Conservation (phyloP, 2,113 vertebrate species). For the Poecile atricapillus region DNA sequence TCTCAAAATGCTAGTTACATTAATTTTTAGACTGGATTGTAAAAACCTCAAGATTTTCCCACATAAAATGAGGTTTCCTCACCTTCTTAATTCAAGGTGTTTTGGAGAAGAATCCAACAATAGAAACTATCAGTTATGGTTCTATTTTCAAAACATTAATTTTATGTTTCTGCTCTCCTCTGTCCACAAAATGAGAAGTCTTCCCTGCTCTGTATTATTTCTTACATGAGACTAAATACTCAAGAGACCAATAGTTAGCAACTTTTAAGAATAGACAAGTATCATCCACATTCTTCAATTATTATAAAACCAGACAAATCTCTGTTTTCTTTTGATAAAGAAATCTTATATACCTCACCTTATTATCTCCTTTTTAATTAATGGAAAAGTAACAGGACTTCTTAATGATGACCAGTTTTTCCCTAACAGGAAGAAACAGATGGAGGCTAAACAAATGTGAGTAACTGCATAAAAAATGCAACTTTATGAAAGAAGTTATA, state of each 20-base stretch:
- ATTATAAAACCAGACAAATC: background rate
- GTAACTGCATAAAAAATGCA: background rate
- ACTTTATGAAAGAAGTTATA: background rate
- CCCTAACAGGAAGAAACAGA: background rate
- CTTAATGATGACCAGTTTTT: background rate
- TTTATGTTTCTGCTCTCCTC: background rate
- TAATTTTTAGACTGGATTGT: background rate
- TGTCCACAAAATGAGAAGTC: background rate
- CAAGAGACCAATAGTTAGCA: background rate
- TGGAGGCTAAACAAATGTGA: background rate
- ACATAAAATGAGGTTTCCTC: background rate
- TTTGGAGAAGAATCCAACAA: background rate
- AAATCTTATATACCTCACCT: background rate
- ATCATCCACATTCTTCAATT: background rate
- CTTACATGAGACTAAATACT: background rate
- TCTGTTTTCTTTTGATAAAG: background rate
- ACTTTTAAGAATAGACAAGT: background rate
- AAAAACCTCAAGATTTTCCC: background rate
- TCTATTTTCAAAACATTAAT: background rate
- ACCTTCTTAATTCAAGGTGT: background rate
- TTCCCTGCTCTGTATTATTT: background rate
- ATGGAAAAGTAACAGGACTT: background rate
- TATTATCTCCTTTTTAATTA: background rate
- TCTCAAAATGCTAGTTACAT: background rate
- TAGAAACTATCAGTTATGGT: background rate